These are phyloP conservation scores for Barnardius zonarius DNA, from an alignment of 2,113 vertebrate genomes.

Conservation along the genomic window DNA sequence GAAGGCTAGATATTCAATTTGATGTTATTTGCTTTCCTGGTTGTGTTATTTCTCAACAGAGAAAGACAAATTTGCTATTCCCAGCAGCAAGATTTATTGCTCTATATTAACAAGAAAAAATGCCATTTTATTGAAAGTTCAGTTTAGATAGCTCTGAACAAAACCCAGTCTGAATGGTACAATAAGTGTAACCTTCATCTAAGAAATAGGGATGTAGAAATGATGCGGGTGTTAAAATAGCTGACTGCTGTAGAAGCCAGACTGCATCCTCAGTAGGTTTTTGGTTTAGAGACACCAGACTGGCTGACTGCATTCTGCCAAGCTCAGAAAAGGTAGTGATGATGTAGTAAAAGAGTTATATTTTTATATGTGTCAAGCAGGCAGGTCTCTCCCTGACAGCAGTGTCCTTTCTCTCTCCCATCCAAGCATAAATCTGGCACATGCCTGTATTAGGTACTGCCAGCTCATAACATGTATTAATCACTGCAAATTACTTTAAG, in stretches of 20 bases:
- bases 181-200: not conserved
- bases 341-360: not conserved
- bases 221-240: not conserved
- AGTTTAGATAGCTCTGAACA: not conserved
- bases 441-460: not conserved
- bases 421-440: fast-evolving
- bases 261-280: not conserved
- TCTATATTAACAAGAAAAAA: not conserved
- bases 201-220: not conserved
- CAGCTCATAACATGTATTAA: not conserved
- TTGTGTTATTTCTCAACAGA: not conserved
- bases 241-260: not conserved
- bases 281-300: not conserved
- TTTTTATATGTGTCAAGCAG: not conserved
- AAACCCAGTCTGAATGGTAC: not conserved
- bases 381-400: not conserved
- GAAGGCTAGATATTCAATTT: not conserved
- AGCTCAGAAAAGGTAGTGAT: not conserved
- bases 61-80: not conserved
- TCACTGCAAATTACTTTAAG: not conserved
- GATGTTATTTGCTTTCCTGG: not conserved
- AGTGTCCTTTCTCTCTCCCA: not conserved
- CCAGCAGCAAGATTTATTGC: not conserved
- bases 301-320: not conserved
- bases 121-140: not conserved